Conservation (phyloP, 2,113 vertebrate species). For the Myotis lucifugus region DNA sequence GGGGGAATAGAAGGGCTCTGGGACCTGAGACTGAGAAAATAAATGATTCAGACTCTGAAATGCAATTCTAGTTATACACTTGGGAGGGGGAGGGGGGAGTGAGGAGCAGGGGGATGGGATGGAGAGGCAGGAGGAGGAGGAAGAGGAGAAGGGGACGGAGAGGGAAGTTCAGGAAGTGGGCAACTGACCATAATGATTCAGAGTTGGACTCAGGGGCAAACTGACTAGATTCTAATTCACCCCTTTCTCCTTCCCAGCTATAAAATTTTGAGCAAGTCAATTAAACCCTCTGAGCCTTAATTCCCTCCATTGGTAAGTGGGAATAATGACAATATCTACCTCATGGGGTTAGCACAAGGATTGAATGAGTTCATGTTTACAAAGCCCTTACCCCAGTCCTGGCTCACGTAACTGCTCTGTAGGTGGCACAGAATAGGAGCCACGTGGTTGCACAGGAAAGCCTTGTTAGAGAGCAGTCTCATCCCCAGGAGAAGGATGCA, state of each 20-base stretch:
- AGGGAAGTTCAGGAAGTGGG: background rate
- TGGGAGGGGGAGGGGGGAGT: background rate
- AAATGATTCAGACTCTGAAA: conserved; percentile 1
- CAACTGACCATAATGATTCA: background rate
- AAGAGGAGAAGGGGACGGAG: no score
- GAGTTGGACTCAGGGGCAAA: background rate
- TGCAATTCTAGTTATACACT: background rate
- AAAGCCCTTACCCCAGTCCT: background rate
- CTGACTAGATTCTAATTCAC: background rate
- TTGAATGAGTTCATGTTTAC: background rate
- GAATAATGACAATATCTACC: background rate
- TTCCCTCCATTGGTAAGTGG: background rate
- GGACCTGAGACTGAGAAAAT: background rate
- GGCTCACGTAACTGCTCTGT: background rate
- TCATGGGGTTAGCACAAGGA: background rate
- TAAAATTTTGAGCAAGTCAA: background rate
- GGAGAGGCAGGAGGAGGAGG: background rate
- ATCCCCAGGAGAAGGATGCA: background rate
- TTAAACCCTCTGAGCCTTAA: background rate
- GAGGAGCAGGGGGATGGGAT: background rate
- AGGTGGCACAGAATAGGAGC: background rate
- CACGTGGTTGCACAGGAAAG: background rate
- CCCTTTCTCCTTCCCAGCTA: background rate
- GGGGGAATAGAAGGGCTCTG: background rate
- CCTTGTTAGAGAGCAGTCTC: background rate